Conservation (phyloP, 2,113 vertebrate species). For the Chlamydotis undulata region DNA sequence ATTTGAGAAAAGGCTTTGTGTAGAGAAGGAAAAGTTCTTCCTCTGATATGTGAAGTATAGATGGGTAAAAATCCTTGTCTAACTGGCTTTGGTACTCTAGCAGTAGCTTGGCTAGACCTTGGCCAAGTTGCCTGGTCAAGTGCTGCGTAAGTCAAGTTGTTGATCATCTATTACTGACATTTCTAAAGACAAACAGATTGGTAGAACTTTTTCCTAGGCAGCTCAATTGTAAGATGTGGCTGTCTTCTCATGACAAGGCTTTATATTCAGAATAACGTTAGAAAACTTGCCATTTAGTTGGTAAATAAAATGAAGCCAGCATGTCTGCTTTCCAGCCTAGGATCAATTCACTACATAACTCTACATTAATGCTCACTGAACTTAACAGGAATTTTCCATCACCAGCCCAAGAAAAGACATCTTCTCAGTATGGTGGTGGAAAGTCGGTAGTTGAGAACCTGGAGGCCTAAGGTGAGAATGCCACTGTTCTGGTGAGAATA, state of each 20-base stretch:
- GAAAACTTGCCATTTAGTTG: background rate
- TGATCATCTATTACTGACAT: background rate
- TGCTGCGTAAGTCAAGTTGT: background rate
- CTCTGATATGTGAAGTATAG: background rate
- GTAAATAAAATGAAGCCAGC: background rate
- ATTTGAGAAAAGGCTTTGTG: background rate
- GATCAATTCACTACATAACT: background rate
- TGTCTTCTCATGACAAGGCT: background rate
- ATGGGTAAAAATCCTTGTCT: background rate
- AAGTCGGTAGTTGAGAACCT: background rate
- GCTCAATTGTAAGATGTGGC: background rate
- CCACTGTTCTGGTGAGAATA: background rate
- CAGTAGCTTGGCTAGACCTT: background rate
- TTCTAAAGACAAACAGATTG: background rate
- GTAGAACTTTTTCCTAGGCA: background rate
- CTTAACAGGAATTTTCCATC: background rate
- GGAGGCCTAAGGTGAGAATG: background rate
- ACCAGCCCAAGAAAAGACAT: background rate
- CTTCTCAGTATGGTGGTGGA: background rate
- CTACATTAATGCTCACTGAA: background rate
- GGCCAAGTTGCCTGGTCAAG: background rate
- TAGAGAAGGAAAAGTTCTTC: background rate
- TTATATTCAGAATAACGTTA: background rate
- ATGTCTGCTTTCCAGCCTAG: background rate
- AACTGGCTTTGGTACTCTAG: background rate